Conservation (phyloP, 2,113 vertebrate genomes). For the Trematomus loennbergii region DNA sequence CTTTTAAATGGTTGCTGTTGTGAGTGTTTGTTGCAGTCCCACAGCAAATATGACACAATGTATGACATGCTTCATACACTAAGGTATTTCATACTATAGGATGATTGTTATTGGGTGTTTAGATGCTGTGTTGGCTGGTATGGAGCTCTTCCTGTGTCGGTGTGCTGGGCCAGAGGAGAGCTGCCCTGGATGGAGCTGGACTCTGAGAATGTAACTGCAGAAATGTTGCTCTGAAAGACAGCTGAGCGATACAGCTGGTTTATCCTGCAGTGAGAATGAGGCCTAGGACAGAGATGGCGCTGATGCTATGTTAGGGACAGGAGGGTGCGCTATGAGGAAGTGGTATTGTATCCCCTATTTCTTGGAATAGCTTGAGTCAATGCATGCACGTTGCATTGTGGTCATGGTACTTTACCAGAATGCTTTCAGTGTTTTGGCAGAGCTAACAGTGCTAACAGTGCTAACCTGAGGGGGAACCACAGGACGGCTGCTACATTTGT, state of each 20-base stretch:
- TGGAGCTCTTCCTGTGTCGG: conserved; percentile 28
- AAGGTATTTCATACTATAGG: conserved; percentile 15
- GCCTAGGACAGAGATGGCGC: not conserved
- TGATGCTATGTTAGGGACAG: not conserved
- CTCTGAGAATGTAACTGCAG: conserved; percentile 15
- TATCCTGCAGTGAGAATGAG: conserved; percentile 5
- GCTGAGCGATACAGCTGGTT: conserved; percentile 25
- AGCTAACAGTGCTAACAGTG: no score
- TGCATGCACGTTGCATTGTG: not conserved
- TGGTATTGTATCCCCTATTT: not conserved
- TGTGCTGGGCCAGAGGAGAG: conserved; percentile 20
- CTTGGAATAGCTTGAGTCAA: conserved; percentile 1
- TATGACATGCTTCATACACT: conserved; percentile 16
- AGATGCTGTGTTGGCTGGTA: conserved; percentile 11
- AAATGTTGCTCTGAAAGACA: conserved; percentile 43
- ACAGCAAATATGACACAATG: conserved; percentile 23
- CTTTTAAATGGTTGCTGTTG: not conserved
- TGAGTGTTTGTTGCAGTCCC: conserved; percentile 11
- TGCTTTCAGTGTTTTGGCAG: not conserved
- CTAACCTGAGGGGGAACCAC: no score
- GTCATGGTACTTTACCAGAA: conserved; percentile 2
- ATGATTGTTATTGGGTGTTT: conserved; percentile 16
- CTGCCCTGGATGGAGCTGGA: conserved; percentile 26
- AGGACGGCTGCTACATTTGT: no score
- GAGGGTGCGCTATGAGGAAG: not conserved